Evolutionary conservation across 2,797 vertebrate species (phyloP), one percentile per base, ranked within the genome.

Genomic region (Halcyon leucocephala): DNA sequence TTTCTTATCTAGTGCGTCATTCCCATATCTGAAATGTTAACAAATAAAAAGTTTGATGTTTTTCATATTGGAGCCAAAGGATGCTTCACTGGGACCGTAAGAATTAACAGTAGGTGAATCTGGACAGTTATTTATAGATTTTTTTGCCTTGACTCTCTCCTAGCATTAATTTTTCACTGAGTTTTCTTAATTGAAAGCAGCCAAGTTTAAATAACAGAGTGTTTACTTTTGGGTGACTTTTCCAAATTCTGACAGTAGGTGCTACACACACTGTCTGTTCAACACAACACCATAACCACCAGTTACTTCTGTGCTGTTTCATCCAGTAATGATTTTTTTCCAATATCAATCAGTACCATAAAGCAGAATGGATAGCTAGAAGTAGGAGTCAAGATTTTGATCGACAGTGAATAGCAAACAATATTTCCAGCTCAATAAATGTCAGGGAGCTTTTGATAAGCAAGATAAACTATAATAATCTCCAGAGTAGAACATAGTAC

Each of bases 391-490:
- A 90, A 91, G 77, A 58, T 83, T 97, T 90, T 97, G 95, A 97
- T 51, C 96, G 90, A 96, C 95, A 97, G 81, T 46, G 26, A 62
- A 81, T 81, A 61, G 78, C 46, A 97, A 97, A 96, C 96, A 97
- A 57, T 90, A 95, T 86, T 97, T 97, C 83, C 57, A 96, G 57
- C 90, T 97, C 78, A 62, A 97, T 90, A 98, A 96, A 97, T 96
- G 83, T 95, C 90, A 96, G 86, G 44, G 67, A 96, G 90, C 82
- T 94, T 93, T 97, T 90, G 97, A 93, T 97, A 96, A 97, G 73
- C 67, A 96, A 95, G 82, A 67, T 89, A 96, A 97, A 95, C 49
- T 94, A 22, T 79, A 95, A 90, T 96, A 89, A 95, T 97, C 80
- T 95, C 86, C 69, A 78, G 73, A 97, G 71, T 19, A 95, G 91